A percentile compares a stretch with the other conserved stretches of the same genome.
Evolutionary conservation across 2,113 vertebrate genomes (phyloP).

Genomic region (Struthidea cinerea): DNA sequence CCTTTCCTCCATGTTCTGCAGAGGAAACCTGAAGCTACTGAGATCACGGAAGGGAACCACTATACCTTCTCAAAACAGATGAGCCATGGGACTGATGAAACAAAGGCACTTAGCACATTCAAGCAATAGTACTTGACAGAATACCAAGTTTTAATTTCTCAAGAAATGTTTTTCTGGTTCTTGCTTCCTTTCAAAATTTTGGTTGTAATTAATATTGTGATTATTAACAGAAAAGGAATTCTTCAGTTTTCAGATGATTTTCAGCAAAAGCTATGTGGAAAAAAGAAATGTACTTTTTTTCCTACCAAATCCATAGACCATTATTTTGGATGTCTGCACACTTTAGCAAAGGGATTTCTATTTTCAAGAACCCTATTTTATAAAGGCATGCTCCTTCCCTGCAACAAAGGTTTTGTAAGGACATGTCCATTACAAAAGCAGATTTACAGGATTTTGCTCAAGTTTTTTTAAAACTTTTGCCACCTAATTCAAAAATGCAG

Average conservation of each 20-base stretch:
- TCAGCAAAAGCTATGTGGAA: not conserved
- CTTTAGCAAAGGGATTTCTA: not conserved
- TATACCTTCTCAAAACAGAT: not conserved
- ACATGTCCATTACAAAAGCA: not conserved
- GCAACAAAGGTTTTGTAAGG: not conserved
- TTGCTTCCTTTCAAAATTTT: not conserved
- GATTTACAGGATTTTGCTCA: not conserved
- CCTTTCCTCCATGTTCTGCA: not conserved
- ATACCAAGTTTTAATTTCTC: not conserved
- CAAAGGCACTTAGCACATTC: not conserved
- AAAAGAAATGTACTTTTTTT: not conserved
- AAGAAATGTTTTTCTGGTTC: not conserved
- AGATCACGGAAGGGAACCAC: not conserved
- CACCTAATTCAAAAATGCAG: not conserved
- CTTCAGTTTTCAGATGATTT: not conserved
- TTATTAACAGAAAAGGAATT: not conserved
- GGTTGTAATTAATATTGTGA: not conserved
- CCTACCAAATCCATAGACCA: not conserved
- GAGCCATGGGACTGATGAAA: not conserved
- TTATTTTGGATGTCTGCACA: not conserved
- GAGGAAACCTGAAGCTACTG: not conserved
- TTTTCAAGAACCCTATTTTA: not conserved
- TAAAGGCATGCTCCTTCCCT: not conserved
- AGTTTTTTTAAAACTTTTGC: not conserved
- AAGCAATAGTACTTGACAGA: not conserved